Evolutionary conservation across 2,888 invertebrate genomes (phyloP), one percentile per base, ranked within the genome.

Genomic region (Oscheius sp.): DNA sequence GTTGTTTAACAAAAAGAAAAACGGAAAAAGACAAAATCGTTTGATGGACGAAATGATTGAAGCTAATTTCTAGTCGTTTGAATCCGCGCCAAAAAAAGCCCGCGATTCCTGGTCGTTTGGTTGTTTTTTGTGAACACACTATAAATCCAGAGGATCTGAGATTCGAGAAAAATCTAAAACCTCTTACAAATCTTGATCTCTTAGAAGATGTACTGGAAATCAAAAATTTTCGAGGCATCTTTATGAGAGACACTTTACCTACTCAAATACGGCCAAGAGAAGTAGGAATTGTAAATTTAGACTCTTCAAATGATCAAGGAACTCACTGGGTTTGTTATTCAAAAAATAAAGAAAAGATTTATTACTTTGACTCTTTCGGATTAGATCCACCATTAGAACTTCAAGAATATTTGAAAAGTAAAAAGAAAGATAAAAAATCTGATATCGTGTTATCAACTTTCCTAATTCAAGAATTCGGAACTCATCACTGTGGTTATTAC

Each of bases 401-500:
- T 35, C n/a, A 33, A 29, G 47, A 58, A 70, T 70, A 70, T 70
- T 32, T 70, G 2, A 70, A 70, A 21, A 21, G n/a, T n/a, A n/a
- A n/a, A n/a, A n/a, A n/a, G n/a, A n/a, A n/a, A n/a, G n/a, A 21
- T 21, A 21, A 21, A 21, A 21, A 21, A 21, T 21, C 21, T 21
- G 21, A 21, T 21, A 70, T 70, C 3, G 70, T 63, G 53, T 21
- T 21, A 33, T 70, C 70, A 57, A 70, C 70, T 11, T 70, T 70
- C 47, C 9, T 63, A 75, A 73, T 75, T 73, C 78, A 78, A 78
- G 74, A 78, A 70, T 78, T 78, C 59, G 68, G 72, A 70, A 78
- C 75, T 58, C 74, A 78, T 76, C 78, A 79, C 74, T 79, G 79
- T 79, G 76, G 78, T 71, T 78, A 78, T 76, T 78, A 78, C 48